Evolutionary conservation across 2,888 invertebrate genomes (phyloP).

Genomic region (Uloborus plumipes): DNA sequence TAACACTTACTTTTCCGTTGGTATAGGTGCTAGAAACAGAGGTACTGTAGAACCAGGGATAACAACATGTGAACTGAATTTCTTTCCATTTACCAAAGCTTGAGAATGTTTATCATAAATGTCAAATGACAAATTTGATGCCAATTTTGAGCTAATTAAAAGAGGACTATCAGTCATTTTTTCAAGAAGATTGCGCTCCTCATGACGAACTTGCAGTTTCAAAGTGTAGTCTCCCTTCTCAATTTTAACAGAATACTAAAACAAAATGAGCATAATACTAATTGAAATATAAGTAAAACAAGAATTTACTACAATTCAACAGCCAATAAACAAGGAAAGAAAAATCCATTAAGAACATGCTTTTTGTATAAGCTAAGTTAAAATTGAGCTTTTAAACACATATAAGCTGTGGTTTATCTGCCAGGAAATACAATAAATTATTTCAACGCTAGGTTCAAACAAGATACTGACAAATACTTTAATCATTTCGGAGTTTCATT

Average conservation of each 20-base stretch:
- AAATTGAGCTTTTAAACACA: too few species aligned
- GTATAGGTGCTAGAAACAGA: conserved; percentile 83
- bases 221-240: conserved; percentile 96
- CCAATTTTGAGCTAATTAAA: conserved; percentile 82
- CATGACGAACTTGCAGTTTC: conserved; percentile 90
- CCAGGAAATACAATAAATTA: too few species aligned
- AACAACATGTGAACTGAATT: conserved; percentile 77
- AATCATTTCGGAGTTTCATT: too few species aligned
- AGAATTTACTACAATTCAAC: too few species aligned
- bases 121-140: conserved; percentile 81
- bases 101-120: conserved; percentile 80
- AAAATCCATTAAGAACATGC: too few species aligned
- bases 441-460: too few species aligned
- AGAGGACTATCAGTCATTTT: conserved; percentile 83
- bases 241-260: conserved; percentile 84
- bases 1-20: conserved; percentile 84
- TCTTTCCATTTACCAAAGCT: conserved; percentile 83
- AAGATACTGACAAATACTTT: too few species aligned
- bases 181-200: conserved; percentile 86
- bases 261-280: conserved; percentile 30
- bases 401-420: too few species aligned
- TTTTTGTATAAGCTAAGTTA: too few species aligned
- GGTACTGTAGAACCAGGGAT: conserved; percentile 79
- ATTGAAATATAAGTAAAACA: too few species aligned
- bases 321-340: too few species aligned